Percentiles rank a stretch among this genome's conserved stretches.
phyloP scores from a whole-genome alignment of 2,797 vertebrate genomes.

The Momotus momota region DNA sequence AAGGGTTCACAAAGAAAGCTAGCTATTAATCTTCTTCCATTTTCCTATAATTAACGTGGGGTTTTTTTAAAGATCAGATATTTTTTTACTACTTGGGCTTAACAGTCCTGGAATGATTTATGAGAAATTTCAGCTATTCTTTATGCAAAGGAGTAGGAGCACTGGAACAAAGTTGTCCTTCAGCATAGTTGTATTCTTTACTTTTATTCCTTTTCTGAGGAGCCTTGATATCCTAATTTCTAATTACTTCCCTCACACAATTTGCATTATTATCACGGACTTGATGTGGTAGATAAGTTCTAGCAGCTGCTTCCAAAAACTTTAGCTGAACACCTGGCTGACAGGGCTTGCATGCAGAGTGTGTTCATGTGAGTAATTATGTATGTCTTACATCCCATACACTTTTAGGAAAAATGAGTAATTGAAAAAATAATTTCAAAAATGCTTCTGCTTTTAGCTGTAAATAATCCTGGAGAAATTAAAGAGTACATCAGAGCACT shows the following conservation, averaged over 20 bases:
- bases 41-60: background rate
- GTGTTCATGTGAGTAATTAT: background rate
- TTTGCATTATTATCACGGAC: background rate
- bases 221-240: constrained; percentile 22
- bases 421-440: background rate
- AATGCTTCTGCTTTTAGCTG: background rate
- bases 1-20: background rate
- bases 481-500: background rate
- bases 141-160: constrained; percentile 3
- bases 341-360: background rate
- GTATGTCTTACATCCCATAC: background rate
- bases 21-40: background rate
- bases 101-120: constrained; percentile 8
- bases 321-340: background rate
- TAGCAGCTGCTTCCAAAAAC: background rate
- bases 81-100: background rate
- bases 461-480: background rate
- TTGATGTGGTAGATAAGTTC: background rate
- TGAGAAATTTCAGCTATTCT: constrained; percentile 29
- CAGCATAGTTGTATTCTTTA: constrained; percentile 14
- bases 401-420: background rate
- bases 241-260: background rate
- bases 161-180: constrained; percentile 42
- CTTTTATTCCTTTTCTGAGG: constrained; percentile 33
- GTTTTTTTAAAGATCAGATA: too few species aligned